These are phyloP conservation scores for Ellobium chinense DNA, from an alignment of 2,888 invertebrate species.

Conservation along the genomic window DNA sequence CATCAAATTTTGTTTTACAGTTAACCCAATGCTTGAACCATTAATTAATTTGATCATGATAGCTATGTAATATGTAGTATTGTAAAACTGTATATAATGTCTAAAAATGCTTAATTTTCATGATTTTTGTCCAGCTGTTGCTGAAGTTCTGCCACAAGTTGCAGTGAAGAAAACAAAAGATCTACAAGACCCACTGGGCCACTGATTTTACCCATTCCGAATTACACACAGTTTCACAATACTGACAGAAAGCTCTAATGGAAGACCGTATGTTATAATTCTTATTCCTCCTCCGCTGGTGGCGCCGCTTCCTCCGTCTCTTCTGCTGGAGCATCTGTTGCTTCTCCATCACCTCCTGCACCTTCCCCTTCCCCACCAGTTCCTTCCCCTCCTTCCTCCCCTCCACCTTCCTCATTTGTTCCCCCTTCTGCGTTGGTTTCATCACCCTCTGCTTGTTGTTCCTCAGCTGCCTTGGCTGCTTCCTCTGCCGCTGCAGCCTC, in stretches of 20 bases:
- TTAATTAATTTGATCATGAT: too few species aligned
- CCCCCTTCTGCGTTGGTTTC: constrained; percentile 4
- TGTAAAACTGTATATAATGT: too few species aligned
- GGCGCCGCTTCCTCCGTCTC: constrained; percentile 34
- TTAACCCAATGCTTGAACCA: too few species aligned
- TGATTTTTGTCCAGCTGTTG: too few species aligned
- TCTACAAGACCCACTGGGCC: too few species aligned
- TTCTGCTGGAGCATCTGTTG: constrained; percentile 37
- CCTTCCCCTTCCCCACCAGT: constrained; percentile 33
- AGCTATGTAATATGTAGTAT: too few species aligned
- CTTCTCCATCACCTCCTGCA: constrained; percentile 24
- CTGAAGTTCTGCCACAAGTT: too few species aligned
- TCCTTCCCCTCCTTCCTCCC: constrained; percentile 38
- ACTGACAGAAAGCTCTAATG: neutral
- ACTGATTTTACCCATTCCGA: too few species aligned
- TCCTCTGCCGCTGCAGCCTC: constrained; percentile 10
- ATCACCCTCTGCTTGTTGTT: neutral
- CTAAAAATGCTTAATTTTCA: too few species aligned
- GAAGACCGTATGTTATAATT: neutral
- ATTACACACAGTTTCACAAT: neutral
- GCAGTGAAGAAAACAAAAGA: too few species aligned
- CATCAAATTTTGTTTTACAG: too few species aligned
- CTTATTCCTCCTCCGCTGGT: constrained; percentile 32
- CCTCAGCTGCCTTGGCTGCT: neutral
- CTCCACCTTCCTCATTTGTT: constrained; percentile 29